These are phyloP conservation scores for Dastarcus helophoroides DNA, from an alignment of 2,888 invertebrate genomes.

Conservation along the genomic window DNA sequence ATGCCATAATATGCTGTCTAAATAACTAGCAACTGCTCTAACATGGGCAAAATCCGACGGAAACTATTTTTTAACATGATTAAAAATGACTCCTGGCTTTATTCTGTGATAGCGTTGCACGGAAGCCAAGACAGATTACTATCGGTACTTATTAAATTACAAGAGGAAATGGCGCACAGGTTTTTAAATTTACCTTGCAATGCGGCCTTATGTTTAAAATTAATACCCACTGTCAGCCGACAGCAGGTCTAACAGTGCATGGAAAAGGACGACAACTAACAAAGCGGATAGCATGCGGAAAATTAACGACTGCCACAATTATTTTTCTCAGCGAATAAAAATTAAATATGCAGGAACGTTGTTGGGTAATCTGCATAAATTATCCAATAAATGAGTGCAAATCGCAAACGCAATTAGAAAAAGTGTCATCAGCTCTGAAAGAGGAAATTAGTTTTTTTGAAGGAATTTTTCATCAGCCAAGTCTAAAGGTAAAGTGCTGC, in stretches of 20 bases:
- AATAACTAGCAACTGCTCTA: too few species aligned
- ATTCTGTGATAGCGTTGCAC: background rate
- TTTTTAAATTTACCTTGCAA: conserved; percentile 4
- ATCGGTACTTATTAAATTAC: conserved; percentile 10
- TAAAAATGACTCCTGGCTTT: background rate
- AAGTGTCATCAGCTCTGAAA: too few species aligned
- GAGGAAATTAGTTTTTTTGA: too few species aligned
- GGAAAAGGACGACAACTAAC: background rate
- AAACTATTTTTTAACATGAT: background rate
- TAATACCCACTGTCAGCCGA: background rate
- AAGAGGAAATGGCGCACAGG: conserved; percentile 11
- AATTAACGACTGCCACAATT: conserved; percentile 8
- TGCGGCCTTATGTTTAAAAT: background rate
- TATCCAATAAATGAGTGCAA: conserved; percentile 1
- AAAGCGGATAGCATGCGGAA: conserved; percentile 8
- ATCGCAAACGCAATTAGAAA: background rate
- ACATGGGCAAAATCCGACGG: too few species aligned
- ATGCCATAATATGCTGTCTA: too few species aligned
- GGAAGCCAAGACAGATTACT: conserved; percentile 6
- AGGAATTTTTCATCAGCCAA: too few species aligned
- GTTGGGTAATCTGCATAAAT: conserved; percentile 3
- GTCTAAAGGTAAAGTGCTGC: too few species aligned
- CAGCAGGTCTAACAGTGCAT: background rate
- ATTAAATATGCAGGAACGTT: conserved; percentile 1
- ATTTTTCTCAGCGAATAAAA: conserved; percentile 3